Evolutionary conservation across 2,797 vertebrate species (phyloP).

Genomic region (Dallia pectoralis): DNA sequence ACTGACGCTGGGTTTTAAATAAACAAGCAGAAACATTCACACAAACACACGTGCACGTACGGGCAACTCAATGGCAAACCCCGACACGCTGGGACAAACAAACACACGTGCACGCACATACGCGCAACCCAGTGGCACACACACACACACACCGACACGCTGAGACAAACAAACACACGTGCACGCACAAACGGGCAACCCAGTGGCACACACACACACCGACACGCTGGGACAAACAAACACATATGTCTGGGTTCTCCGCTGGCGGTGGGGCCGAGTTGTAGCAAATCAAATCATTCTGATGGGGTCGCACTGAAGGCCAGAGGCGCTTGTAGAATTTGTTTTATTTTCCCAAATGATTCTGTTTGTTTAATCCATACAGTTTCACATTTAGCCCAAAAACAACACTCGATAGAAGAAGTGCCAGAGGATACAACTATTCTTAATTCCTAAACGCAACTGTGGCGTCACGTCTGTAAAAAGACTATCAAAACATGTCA

Average conservation of each 20-base stretch:
- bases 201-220: too few relatives aligned
- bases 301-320: background rate
- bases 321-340: background rate
- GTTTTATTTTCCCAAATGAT: background rate
- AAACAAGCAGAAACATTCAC: background rate
- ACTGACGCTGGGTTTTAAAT: slow-evolving; percentile 27
- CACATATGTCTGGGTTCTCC: slow-evolving; percentile 31
- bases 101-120: background rate
- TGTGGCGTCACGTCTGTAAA: background rate
- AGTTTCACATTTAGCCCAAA: background rate
- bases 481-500: background rate
- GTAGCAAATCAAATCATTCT: background rate
- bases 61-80: too few relatives aligned
- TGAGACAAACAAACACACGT: slow-evolving; percentile 20
- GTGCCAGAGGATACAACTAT: background rate
- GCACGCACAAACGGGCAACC: too few relatives aligned
- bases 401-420: background rate
- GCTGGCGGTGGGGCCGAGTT: slow-evolving; percentile 11
- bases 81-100: too few relatives aligned
- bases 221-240: background rate
- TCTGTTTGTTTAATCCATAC: slow-evolving; percentile 1
- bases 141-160: too few relatives aligned
- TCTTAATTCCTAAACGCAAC: background rate
- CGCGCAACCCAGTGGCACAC: too few relatives aligned
- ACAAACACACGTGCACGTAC: slow-evolving; percentile 17